Conservation (phyloP, 2,797 vertebrate species). For the Chaetodon trifasciatus region DNA sequence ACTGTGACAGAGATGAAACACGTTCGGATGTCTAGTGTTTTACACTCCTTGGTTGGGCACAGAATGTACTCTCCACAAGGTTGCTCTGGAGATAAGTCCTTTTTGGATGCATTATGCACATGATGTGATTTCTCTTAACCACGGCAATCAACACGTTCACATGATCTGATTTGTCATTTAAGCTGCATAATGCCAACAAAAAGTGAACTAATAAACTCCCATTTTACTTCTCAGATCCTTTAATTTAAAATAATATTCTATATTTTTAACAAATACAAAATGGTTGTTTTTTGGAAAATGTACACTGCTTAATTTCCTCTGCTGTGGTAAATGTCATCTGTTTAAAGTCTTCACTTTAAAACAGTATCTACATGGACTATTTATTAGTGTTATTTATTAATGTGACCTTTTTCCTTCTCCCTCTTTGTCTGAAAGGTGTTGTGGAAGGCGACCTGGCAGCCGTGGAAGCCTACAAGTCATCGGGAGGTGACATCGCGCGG, state of each 20-base stretch:
- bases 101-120: background rate
- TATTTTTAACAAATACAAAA: constrained; percentile 12
- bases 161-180: background rate
- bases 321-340: background rate
- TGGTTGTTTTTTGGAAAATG: background rate
- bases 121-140: background rate
- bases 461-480: constrained; percentile 96
- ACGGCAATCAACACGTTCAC: background rate
- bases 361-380: background rate
- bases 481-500: constrained; percentile 95
- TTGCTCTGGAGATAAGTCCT: constrained; percentile 18
- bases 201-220: background rate
- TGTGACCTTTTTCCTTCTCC: background rate
- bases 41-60: constrained; percentile 36
- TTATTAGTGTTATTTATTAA: constrained; percentile 30
- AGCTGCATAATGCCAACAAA: background rate
- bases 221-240: background rate
- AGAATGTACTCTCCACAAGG: constrained; percentile 44
- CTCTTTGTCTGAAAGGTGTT: constrained; percentile 86
- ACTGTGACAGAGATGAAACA: constrained; percentile 52
- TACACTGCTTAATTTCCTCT: background rate
- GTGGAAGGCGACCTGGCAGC: constrained; percentile 97
- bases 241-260: background rate
- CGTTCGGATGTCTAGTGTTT: constrained; percentile 47
- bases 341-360: constrained; percentile 4